Evolutionary conservation across 2,888 invertebrate genomes (phyloP).

Genomic region (Geotrupes spiniger): DNA sequence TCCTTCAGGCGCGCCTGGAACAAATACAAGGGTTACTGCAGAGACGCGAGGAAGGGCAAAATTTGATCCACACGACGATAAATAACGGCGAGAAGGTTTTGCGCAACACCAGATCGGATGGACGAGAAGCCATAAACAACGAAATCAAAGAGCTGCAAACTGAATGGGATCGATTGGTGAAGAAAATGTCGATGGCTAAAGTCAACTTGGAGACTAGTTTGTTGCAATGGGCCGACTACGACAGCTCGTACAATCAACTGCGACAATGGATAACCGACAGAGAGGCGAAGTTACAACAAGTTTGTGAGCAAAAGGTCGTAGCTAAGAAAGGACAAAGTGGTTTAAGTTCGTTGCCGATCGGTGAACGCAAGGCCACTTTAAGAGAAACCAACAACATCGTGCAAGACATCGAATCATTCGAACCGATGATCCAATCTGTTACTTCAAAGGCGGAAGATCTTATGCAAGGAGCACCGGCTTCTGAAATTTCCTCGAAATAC

Average conservation of each 20-base stretch:
- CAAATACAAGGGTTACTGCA: constrained; percentile 77
- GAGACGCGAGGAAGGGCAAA: constrained; percentile 84
- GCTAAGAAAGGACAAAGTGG: constrained; percentile 76
- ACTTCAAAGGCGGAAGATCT: constrained; percentile 90
- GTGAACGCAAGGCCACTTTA: constrained; percentile 84
- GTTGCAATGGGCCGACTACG: constrained; percentile 95
- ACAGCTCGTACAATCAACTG: constrained; percentile 86
- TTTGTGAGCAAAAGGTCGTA: constrained; percentile 80
- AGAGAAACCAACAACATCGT: constrained; percentile 92
- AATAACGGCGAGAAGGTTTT: constrained; percentile 89
- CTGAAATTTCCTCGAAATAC: constrained; percentile 89
- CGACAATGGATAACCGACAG: constrained; percentile 94
- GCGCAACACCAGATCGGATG: constrained; percentile 84
- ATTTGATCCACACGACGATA: constrained; percentile 79
- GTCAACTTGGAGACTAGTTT: constrained; percentile 86
- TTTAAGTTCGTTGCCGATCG: constrained; percentile 74
- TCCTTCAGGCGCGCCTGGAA: constrained; percentile 74
- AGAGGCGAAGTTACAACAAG: constrained; percentile 88
- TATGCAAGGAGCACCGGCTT: constrained; percentile 86
- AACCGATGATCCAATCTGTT: constrained; percentile 95
- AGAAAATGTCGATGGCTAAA: constrained; percentile 88
- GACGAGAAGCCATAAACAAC: constrained; percentile 80
- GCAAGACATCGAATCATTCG: constrained; percentile 94
- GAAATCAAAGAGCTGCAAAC: constrained; percentile 86
- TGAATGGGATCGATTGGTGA: constrained; percentile 89